These are phyloP conservation scores for Ophion ellenae DNA, from an alignment of 2,888 invertebrate species.

Conservation along the genomic window DNA sequence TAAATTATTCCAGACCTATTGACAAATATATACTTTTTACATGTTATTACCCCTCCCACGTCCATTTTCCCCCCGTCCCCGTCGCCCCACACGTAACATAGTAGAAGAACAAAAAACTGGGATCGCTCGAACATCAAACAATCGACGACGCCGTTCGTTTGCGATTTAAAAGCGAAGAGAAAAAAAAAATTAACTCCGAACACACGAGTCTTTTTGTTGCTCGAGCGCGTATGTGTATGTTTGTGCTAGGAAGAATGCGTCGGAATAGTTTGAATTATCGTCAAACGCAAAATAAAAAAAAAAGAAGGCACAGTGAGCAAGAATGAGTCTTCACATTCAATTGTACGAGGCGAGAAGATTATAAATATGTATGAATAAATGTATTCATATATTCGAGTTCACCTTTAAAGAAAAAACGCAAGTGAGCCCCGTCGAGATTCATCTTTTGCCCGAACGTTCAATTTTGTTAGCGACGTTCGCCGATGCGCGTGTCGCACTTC, in stretches of 20 bases:
- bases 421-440: slow-evolving; percentile 3
- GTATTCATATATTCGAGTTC: slow-evolving; percentile 68
- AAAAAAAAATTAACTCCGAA: slow-evolving; percentile 12
- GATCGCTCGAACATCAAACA: slow-evolving; percentile 50
- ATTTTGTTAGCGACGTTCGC: not conserved
- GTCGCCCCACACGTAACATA: slow-evolving; percentile 28
- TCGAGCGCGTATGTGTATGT: slow-evolving; percentile 61
- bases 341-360: slow-evolving; percentile 64
- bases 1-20: slow-evolving; percentile 73
- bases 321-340: slow-evolving; percentile 51
- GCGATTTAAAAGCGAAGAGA: slow-evolving; percentile 33
- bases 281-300: slow-evolving; percentile 30
- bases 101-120: slow-evolving; percentile 32
- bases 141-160: slow-evolving; percentile 23
- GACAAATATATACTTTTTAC: slow-evolving; percentile 73
- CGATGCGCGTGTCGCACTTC: not conserved
- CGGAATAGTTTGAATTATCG: slow-evolving; percentile 61
- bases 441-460: slow-evolving; percentile 5
- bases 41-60: slow-evolving; percentile 64
- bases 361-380: slow-evolving; percentile 69
- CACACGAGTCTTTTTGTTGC: slow-evolving; percentile 40
- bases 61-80: slow-evolving; percentile 21
- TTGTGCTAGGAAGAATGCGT: slow-evolving; percentile 55
- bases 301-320: slow-evolving; percentile 22
- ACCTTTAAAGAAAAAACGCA: slow-evolving; percentile 37